Base-by-base conservation (phyloP, 2,113 vertebrate species). In the Heptranchias perlo region DNA sequence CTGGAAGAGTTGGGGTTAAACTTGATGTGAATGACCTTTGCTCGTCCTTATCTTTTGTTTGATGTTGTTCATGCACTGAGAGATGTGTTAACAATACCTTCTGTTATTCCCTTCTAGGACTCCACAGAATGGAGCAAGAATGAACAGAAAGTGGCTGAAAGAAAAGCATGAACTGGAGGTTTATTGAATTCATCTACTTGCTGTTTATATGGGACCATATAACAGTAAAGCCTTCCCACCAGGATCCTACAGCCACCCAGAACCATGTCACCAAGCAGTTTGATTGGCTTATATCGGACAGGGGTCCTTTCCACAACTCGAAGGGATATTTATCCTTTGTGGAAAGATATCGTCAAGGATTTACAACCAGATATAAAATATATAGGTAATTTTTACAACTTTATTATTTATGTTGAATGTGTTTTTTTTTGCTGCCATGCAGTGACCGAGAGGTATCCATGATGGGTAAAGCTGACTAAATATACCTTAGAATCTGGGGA, bases 121-220 rank as follows among this genome's bases (percentile, higher is more conserved):
- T 99, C 99, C 99, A 98, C 98, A 99, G 98, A 98, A 99, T 99
- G 99, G 99, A 99, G 99, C 99, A 99, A 99, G 99, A 99, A 99
- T 99, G 99, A 99, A 98, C 99, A 99, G 98, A 98, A 98, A 99
- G 98, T 98, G 99, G 99, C 98, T 98, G 98, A 98, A 98, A 98
- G 99, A 99, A 99, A 99, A 99, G 99, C 99, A 99, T 99, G 99
- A 99, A 99, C 99, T 99, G 99, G 99, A 99, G 99, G 99, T 98
- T 99, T 99, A 98, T 99, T 99, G 98, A 99, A 99, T 98, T 99
- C 98, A 99, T 99, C 98, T 99, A 99, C 98, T 98, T 99, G 99
- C 99, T 99, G 99, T 99, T 99, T 99, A 98, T 99, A 99, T 99
- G 99, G 99, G 98, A 99, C 98, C 98, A 98, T 99, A 98, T 99